Base-by-base conservation (phyloP, 1,140 invertebrate genomes). In the Sycobia sp. region DNA sequence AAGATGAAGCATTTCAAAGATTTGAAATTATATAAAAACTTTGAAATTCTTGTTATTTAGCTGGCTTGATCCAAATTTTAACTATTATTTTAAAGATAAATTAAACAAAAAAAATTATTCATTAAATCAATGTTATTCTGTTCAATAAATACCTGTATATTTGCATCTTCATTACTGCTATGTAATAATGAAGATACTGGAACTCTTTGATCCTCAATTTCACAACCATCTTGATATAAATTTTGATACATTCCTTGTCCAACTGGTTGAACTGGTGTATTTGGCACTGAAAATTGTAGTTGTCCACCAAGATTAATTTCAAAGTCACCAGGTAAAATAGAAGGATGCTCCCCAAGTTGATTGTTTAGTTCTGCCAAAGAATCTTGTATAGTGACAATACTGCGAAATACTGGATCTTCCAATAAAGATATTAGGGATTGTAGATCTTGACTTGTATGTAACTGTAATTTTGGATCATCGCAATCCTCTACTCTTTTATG, bases 331-430 rank as follows among this genome's bases (percentile, higher is more conserved):
- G 94, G 93, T 58, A 96, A 79, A 72, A 96, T 94, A 14, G 93
- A 96, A 11, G 94, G 94, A 84, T 96, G 94, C 71, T 93, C 90
- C 39, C 86, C 86, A 39, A 95, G 83, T 78, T 94, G 92, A 36
- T 85, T 87, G 53, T 92, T 91, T 53, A 95, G 78, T 79, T 94
- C 90, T 34, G 84, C 86, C 36, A 94, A 79, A 1, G 92, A 94
- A 77, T 94, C 93, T 83, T 94, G 93, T 67, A 98, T 88, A 44
- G 91, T 93, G n/a, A 95, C 89, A 71, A 97, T 93, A 72, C 92
- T 93, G 58, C 90, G 87, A 72, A 98, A 91, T 36, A 97, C 90
- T 9, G 96, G 96, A 84, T 94, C 95, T 70, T 96, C 92, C 61
- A 98, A 77, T 41, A 97, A 86, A 58, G 89, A 90, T 68, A 97